phyloP scores from a whole-genome alignment of 2,888 invertebrate genomes.

The Tinea semifulvella region DNA sequence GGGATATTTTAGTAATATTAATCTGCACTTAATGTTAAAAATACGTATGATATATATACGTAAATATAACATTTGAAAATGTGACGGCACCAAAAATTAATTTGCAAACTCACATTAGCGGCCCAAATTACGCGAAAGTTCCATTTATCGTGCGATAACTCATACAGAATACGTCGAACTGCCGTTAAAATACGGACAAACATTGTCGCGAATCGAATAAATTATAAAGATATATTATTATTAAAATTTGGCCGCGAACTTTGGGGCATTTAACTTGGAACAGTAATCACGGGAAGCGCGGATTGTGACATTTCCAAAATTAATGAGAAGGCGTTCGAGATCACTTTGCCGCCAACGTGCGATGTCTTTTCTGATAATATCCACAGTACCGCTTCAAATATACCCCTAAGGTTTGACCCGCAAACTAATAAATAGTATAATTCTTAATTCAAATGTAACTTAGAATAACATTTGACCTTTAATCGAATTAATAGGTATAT shows the following conservation, averaged over 20 bases:
- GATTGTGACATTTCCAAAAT: slow-evolving; percentile 35
- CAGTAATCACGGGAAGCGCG: slow-evolving; percentile 23
- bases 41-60: too few species aligned
- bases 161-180: slow-evolving; percentile 23
- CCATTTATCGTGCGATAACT: slow-evolving; percentile 21
- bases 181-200: slow-evolving; percentile 33
- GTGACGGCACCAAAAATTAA: too few species aligned
- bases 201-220: slow-evolving; percentile 49
- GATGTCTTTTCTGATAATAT: slow-evolving; percentile 25
- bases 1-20: too few species aligned
- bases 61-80: too few species aligned
- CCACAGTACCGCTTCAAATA: neutral
- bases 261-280: slow-evolving; percentile 47
- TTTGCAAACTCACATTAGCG: slow-evolving; percentile 7
- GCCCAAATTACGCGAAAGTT: slow-evolving; percentile 13
- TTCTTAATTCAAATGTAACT: neutral
- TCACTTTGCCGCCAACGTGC: slow-evolving; percentile 34
- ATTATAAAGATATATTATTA: slow-evolving; percentile 65
- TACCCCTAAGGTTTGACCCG: neutral
- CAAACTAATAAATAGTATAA: neutral
- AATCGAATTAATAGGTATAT: too few species aligned
- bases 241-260: slow-evolving; percentile 60
- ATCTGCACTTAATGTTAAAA: too few species aligned
- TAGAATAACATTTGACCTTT: neutral
- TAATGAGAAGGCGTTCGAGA: slow-evolving; percentile 36